Evolutionary conservation across 2,888 invertebrate genomes (phyloP).

Genomic region (Gymnosoma rotundatum): DNA sequence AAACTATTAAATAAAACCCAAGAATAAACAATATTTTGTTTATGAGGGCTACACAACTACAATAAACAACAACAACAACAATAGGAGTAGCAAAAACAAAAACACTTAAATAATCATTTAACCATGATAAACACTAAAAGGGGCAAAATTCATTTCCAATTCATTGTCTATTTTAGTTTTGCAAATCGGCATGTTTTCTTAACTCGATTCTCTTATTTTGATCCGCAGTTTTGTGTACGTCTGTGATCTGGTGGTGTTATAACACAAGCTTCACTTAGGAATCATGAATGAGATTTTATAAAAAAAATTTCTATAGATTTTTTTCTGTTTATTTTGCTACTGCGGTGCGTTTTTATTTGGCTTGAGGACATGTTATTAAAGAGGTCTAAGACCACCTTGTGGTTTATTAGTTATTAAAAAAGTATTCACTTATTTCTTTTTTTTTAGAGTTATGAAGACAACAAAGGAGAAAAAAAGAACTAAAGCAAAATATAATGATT

Average conservation of each 20-base stretch:
- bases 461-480: conserved; percentile 7
- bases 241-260: conserved; percentile 42
- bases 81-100: conserved; percentile 30
- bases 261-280: conserved; percentile 8
- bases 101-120: conserved; percentile 80
- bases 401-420: conserved; percentile 55
- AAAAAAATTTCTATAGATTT: not conserved
- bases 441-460: not conserved
- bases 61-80: conserved; percentile 28
- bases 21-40: conserved; percentile 12
- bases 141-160: conserved; percentile 49
- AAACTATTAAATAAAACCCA: not conserved
- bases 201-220: conserved; percentile 8
- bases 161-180: conserved; percentile 51
- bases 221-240: conserved; percentile 9
- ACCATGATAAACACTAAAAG: conserved; percentile 77
- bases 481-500: not conserved
- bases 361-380: conserved; percentile 66
- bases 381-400: conserved; percentile 68
- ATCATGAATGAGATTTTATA: conserved; percentile 45
- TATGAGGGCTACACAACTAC: conserved; percentile 17
- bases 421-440: conserved; percentile 11
- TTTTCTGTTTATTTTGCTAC: conserved; percentile 31
- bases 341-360: conserved; percentile 45
- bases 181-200: conserved; percentile 50